Percentiles rank a stretch among this genome's conserved stretches.
Conservation (phyloP, 2,797 vertebrate species). For the Pantherophis alleghaniensis region DNA sequence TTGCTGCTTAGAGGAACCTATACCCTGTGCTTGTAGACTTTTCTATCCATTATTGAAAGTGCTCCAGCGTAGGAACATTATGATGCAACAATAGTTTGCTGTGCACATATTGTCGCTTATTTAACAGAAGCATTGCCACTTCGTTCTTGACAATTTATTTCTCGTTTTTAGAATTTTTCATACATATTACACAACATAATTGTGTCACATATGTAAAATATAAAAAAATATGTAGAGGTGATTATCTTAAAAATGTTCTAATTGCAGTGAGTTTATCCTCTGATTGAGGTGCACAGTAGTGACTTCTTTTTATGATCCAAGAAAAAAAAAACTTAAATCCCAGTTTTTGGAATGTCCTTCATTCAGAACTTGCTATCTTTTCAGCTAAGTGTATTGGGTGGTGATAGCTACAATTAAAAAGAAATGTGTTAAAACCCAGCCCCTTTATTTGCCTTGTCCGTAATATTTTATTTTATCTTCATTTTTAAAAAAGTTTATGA, state of each 20-base stretch:
- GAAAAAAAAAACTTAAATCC: neutral
- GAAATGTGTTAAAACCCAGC: neutral
- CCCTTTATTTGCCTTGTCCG: neutral
- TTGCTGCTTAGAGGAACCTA: neutral
- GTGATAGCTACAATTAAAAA: neutral
- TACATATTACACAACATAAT: accelerated
- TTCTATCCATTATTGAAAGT: neutral
- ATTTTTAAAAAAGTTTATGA: neutral
- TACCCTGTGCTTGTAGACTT: neutral
- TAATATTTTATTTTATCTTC: neutral
- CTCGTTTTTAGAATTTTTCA: neutral
- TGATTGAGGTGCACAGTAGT: neutral
- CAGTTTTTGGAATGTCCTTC: neutral
- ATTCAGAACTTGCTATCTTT: neutral
- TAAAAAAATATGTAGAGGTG: neutral
- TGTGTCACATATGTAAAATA: neutral
- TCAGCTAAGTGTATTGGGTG: neutral
- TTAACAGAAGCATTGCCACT: neutral
- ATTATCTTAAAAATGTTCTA: neutral
- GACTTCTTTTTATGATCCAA: neutral
- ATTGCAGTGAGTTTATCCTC: neutral
- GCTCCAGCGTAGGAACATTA: neutral
- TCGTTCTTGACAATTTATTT: neutral
- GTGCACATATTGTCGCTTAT: neutral
- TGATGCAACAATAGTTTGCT: neutral